Evolutionary conservation across 2,797 vertebrate species (phyloP).

Genomic region (Darevskia mixta): DNA sequence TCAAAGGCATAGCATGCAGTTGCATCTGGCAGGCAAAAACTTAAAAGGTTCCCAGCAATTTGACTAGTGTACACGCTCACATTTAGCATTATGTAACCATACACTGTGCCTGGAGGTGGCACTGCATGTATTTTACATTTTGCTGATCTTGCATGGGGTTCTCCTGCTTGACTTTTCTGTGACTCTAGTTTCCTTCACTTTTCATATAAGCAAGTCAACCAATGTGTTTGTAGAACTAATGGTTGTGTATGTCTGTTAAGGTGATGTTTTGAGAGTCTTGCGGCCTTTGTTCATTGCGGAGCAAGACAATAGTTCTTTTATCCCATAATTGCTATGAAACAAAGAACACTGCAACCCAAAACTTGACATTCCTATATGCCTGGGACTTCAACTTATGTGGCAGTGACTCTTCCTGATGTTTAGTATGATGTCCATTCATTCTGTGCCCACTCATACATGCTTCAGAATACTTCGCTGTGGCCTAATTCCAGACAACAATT

Average conservation of each 20-base stretch:
- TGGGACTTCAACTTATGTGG: neutral
- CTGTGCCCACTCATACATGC: neutral
- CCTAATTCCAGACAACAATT: neutral
- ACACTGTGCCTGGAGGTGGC: slow-evolving; percentile 12
- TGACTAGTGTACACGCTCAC: neutral
- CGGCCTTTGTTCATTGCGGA: neutral
- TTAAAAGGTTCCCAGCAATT: neutral
- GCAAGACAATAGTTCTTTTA: neutral
- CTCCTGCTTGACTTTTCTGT: slow-evolving; percentile 16
- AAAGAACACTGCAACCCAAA: neutral
- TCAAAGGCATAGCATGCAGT: neutral
- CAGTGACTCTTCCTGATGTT: neutral
- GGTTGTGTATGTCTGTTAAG: neutral
- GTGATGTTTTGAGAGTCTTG: neutral
- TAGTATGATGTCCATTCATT: neutral
- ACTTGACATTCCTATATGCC: neutral
- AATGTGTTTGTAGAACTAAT: neutral
- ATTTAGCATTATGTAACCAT: neutral
- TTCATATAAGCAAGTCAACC: neutral
- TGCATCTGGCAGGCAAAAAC: neutral
- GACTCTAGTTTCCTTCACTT: neutral
- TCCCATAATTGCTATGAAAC: neutral
- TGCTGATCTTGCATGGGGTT: neutral
- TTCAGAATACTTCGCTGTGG: neutral
- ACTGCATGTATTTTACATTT: neutral